phyloP scores from a whole-genome alignment of 2,888 invertebrate species.

The Phaonia tiefii region DNA sequence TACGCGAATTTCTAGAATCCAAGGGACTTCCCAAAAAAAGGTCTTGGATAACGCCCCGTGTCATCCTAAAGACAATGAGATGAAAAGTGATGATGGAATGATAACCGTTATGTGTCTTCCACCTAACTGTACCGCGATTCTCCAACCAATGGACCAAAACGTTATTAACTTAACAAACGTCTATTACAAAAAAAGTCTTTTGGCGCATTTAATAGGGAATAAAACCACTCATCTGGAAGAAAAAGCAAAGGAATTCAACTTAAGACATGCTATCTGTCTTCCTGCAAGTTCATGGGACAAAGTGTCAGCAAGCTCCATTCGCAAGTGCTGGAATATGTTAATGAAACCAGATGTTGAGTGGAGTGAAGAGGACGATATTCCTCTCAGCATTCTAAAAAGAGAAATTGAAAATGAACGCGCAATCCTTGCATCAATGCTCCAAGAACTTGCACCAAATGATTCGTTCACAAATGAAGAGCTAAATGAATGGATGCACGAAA shows the following conservation, averaged over 20 bases:
- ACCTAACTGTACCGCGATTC: slow-evolving; percentile 11
- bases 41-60: neutral
- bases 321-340: too few relatives aligned
- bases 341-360: too few relatives aligned
- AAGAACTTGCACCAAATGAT: too few relatives aligned
- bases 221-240: slow-evolving; percentile 1
- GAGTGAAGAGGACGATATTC: slow-evolving; percentile 12
- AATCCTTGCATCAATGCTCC: slow-evolving; percentile 16
- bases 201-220: slow-evolving; percentile 15
- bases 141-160: neutral
- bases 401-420: slow-evolving; percentile 12
- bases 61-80: slow-evolving; percentile 16
- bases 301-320: neutral
- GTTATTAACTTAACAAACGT: too few relatives aligned
- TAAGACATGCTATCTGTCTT: neutral
- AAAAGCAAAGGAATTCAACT: neutral
- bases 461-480: too few relatives aligned
- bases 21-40: too few relatives aligned
- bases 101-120: too few relatives aligned
- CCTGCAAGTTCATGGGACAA: neutral
- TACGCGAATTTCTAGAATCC: too few relatives aligned
- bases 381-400: slow-evolving; percentile 13
- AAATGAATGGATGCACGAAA: too few relatives aligned
- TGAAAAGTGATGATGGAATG: too few relatives aligned
- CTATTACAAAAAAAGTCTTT: too few relatives aligned